These are phyloP conservation scores for Podotricha telesiphe DNA, from an alignment of 2,888 invertebrate genomes.

Conservation along the genomic window DNA sequence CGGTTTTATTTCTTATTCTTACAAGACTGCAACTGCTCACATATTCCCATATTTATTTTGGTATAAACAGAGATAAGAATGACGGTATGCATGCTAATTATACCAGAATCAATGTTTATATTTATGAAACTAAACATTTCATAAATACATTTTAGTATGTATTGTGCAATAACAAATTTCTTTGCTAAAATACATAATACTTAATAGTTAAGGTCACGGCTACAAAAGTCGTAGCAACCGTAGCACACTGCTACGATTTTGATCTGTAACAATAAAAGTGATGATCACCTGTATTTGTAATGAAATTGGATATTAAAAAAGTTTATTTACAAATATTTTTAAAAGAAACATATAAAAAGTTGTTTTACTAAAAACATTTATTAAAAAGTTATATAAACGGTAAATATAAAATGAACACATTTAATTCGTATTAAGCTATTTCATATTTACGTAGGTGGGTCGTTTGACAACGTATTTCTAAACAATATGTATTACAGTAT, in stretches of 20 bases:
- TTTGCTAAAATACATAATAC: neutral
- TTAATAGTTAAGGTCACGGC: constrained; percentile 46
- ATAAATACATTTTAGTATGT: neutral
- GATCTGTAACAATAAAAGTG: constrained; percentile 12
- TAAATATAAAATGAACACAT: neutral
- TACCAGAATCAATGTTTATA: neutral
- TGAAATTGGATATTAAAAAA: neutral
- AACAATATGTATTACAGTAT: constrained; percentile 28
- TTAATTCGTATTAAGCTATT: neutral
- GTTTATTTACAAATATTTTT: neutral
- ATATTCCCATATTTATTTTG: constrained; percentile 26
- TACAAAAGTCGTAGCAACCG: constrained; percentile 68
- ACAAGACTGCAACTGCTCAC: constrained; percentile 24
- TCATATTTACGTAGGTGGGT: neutral
- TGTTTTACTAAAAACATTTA: neutral
- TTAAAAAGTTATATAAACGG: neutral
- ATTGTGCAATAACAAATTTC: neutral
- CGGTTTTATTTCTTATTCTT: constrained; percentile 37
- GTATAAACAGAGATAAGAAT: constrained; percentile 15
- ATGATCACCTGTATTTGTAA: constrained; percentile 6
- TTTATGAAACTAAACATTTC: neutral
- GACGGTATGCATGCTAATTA: neutral
- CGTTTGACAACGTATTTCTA: constrained; percentile 21
- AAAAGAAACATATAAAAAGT: neutral
- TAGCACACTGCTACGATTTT: constrained; percentile 67